Percentiles rank a stretch among this genome's conserved stretches.
These are phyloP conservation scores for Karalla daura DNA, from an alignment of 2,797 vertebrate genomes.

Conservation along the genomic window DNA sequence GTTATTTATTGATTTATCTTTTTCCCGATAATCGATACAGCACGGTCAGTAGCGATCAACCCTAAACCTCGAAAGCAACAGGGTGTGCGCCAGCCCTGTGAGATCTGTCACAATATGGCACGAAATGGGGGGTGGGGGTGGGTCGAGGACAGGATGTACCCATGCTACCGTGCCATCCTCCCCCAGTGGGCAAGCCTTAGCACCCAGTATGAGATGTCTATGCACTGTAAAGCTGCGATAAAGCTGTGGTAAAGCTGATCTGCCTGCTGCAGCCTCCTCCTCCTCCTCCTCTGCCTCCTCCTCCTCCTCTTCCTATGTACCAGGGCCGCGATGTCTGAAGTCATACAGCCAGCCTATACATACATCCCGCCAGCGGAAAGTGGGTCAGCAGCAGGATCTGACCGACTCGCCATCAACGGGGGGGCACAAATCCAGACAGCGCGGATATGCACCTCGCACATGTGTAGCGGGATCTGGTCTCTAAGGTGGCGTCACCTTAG, in stretches of 20 bases:
- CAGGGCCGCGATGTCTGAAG: conserved; percentile 37
- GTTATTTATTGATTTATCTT: too few species aligned
- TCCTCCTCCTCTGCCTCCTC: conserved; percentile 12
- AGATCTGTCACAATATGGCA: not conserved
- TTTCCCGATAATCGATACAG: conserved; percentile 14
- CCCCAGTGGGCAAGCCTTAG: not conserved
- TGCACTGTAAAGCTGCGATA: conserved; percentile 36
- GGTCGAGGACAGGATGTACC: conserved; percentile 49
- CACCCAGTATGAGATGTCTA: not conserved
- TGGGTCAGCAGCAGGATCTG: conserved; percentile 37
- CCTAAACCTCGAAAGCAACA: not conserved
- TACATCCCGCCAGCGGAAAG: conserved; percentile 44
- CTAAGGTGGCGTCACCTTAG: too few species aligned
- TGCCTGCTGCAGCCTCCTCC: too few species aligned
- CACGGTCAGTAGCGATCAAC: not conserved
- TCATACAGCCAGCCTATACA: conserved; percentile 3
- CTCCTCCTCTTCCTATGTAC: conserved; percentile 2
- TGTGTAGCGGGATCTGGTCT: too few species aligned
- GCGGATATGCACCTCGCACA: too few species aligned
- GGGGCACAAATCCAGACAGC: not conserved
- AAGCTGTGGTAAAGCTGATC: not conserved
- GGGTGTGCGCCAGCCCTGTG: not conserved
- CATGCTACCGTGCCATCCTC: conserved; percentile 1
- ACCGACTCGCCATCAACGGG: conserved; percentile 3
- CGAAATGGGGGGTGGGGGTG: not conserved